These are phyloP conservation scores for Callyntrura guangdongensis DNA, from an alignment of 2,888 invertebrate species.

Conservation along the genomic window DNA sequence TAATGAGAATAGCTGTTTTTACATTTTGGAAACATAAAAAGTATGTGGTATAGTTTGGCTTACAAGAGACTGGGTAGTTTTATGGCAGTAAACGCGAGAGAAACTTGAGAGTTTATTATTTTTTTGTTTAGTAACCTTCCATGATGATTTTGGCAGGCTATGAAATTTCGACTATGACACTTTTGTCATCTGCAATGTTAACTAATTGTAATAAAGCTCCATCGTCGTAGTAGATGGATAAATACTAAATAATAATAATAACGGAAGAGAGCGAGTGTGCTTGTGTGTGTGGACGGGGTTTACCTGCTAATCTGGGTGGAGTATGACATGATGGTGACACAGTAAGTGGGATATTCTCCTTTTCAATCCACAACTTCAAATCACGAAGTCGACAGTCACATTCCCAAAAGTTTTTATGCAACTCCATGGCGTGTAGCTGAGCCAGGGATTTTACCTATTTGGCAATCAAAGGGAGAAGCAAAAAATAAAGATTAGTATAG, in stretches of 20 bases:
- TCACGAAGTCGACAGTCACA: slow-evolving; percentile 94
- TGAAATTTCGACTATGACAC: neutral
- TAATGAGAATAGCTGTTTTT: neutral
- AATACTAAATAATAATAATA: neutral
- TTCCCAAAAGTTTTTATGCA: slow-evolving; percentile 95
- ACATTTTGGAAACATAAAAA: neutral
- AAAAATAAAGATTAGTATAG: slow-evolving; percentile 21
- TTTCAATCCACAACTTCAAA: slow-evolving; percentile 93
- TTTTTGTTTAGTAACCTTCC: neutral
- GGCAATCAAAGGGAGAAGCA: slow-evolving; percentile 31
- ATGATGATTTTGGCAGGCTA: no score
- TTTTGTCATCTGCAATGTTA: neutral
- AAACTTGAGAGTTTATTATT: slow-evolving; percentile 39
- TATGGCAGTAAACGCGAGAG: neutral
- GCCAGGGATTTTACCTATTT: slow-evolving; percentile 83
- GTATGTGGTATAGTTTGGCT: neutral
- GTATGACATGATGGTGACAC: slow-evolving; percentile 91
- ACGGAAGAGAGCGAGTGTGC: neutral
- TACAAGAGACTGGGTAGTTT: neutral
- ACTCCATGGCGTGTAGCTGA: slow-evolving; percentile 91
- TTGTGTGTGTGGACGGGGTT: neutral
- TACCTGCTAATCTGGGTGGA: slow-evolving; percentile 85
- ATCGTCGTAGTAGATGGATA: neutral
- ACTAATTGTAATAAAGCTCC: neutral
- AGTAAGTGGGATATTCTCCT: slow-evolving; percentile 89